Base-by-base conservation (phyloP, 2,888 invertebrate species). In the Drosophila meridionalis region DNA sequence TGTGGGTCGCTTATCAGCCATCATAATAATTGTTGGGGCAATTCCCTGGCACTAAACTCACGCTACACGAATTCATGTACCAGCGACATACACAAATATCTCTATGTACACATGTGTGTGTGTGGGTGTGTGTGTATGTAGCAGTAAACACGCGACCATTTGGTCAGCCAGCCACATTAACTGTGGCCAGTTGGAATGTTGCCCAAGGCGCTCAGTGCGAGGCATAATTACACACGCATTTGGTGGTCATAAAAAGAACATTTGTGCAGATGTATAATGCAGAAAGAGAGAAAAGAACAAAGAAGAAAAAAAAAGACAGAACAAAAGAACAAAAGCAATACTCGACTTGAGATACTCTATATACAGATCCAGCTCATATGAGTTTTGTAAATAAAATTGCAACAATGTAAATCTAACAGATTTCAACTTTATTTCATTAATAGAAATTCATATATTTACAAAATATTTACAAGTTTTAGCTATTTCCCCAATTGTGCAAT, bases 11-110 rank as follows among this genome's bases (percentile, higher is more conserved):
- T 87, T 85, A 87, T 87, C 89, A 89, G 71, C 82, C 89, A 85
- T 85, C 89, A 89, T 86, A 87, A 89, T 86, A 86, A 86, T 86
- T 86, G 87, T 89, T 89, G 82, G 82, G 81, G 87, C 82, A 82
- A 87, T 89, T 86, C 87, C 69, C 79, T 71, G 78, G 69, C 76
- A 83, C 75, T 78, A 75, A 81, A 66, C 76, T 67, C 76, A 64
- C 65, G 65, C 62, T 63, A 65, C 65, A 32, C 69, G 47, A 67
- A 75, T 65, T 67, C 55, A 52, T 38, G 43, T 20, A 14, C 47
- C 8, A 56, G 57, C 53, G 53, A 55, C 38, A 61, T 8, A 67
- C 28, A 57, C 8, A 58, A 28, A 59, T 40, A 45, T 28, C 28
- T 20, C 12, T 48, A 36, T 26, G 12, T 63, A 14, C 32, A 43